Percentiles rank a stretch among this genome's conserved stretches.
Evolutionary conservation across 2,888 invertebrate species (phyloP).

Genomic region (Cecidostiba fungosa): DNA sequence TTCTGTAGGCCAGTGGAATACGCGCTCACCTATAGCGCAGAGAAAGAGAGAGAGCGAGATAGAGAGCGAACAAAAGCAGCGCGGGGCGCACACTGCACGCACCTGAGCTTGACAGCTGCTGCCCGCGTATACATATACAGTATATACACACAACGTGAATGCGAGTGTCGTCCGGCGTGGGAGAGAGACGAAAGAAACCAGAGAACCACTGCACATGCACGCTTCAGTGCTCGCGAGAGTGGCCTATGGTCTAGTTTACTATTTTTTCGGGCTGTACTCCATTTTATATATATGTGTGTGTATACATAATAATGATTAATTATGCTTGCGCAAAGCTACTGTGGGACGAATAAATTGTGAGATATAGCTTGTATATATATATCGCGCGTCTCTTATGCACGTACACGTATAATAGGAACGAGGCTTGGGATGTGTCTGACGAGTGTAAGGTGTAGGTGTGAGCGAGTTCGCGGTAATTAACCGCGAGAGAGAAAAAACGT

Average conservation of each 20-base stretch:
- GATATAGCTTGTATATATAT: not conserved
- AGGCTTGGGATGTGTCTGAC: not conserved
- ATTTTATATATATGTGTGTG: not conserved
- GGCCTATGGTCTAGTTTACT: slow-evolving; percentile 6
- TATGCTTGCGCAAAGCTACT: not conserved
- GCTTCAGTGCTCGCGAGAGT: not conserved
- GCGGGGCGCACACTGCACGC: not conserved
- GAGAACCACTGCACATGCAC: not conserved
- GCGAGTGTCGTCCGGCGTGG: not conserved
- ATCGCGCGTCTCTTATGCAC: too few species aligned
- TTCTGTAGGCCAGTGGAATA: slow-evolving; percentile 1
- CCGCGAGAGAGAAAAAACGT: not conserved
- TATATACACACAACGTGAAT: not conserved
- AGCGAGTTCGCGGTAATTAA: not conserved
- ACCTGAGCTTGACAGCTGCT: slow-evolving; percentile 54
- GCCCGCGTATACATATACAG: not conserved
- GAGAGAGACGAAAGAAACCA: slow-evolving; percentile 11
- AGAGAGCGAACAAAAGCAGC: not conserved
- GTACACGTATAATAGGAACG: not conserved
- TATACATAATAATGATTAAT: not conserved
- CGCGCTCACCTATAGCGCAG: not conserved
- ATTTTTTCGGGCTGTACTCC: not conserved
- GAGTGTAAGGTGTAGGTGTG: not conserved
- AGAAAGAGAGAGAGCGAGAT: not conserved
- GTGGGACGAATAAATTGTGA: not conserved